Evolutionary conservation across 1,140 invertebrate genomes (phyloP), one percentile per base, ranked within the genome.

Genomic region (Trachymyrmex septentrionalis): DNA sequence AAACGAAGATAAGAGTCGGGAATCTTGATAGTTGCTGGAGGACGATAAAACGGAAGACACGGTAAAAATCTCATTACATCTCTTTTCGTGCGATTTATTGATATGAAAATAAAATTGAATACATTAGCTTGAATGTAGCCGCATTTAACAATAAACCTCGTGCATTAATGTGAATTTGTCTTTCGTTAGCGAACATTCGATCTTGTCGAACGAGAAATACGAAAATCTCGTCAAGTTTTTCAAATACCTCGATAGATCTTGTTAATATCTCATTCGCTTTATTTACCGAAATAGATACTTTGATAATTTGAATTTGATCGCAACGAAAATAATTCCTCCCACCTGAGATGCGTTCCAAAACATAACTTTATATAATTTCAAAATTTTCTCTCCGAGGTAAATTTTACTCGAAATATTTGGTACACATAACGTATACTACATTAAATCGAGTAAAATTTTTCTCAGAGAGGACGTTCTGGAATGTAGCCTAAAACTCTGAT

Each of bases 31-130:
- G 3, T 44, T 10, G 64, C 34, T 64, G 34, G 19, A 67, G 38
- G 10, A 16, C 21, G 14, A 48, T 16, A 24, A n/a, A n/a, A 2
- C 92, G 92, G 89, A 89, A 71, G 19, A 19, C 21, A 50, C 67
- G 69, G 69, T 72, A 30, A 72, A 19, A 27, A 50, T 72, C 9
- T 48, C 14, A 24, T 69, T 24, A 19, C 34, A 3, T 14, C 19
- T 38, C 3, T 64, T 19, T 24, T 21, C 21, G 57, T 21, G 10
- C 19, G 61, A 50, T 50, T 14, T 10, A 30, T 27, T 4, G 7
- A 66, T 9, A 3, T 12, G 3, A 12, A 3, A 38, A 1, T 66
- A 19, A 2, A 21, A n/a, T 21, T 14, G 24, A 63, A 3, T 69
- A 12, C 21, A 6, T 14, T 14, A 2, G 16, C 64, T 44, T 38